A percentile compares a stretch with the other conserved stretches of the same genome.
These are phyloP conservation scores for Clunio marinus DNA, from an alignment of 2,888 invertebrate genomes.

Conservation along the genomic window DNA sequence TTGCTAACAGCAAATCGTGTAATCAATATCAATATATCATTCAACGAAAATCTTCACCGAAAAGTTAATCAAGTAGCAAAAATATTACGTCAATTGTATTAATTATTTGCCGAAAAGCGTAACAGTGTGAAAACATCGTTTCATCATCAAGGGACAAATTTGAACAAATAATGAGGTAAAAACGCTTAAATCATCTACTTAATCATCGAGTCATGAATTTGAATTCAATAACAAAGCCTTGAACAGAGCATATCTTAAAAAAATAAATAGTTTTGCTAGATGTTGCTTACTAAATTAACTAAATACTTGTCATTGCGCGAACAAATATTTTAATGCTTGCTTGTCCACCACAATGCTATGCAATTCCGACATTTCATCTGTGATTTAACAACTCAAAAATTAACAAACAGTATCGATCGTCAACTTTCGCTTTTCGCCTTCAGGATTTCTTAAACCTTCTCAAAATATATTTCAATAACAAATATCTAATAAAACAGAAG, in stretches of 20 bases:
- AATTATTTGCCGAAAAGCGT: no score
- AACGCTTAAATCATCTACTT: slow-evolving; percentile 4
- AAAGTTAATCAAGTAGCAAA: no score
- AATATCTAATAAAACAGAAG: no score
- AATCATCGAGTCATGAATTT: slow-evolving; percentile 20
- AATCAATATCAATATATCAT: not conserved
- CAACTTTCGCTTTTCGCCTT: slow-evolving; percentile 16
- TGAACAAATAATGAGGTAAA: slow-evolving; percentile 20
- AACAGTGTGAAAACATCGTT: slow-evolving; percentile 6
- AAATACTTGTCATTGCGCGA: not conserved
- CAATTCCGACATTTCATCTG: not conserved
- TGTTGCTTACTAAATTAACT: not conserved
- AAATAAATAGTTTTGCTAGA: no score
- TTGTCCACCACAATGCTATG: no score
- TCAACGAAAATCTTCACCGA: no score
- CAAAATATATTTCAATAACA: no score
- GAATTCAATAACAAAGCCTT: not conserved
- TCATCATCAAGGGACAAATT: not conserved
- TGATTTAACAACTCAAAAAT: not conserved
- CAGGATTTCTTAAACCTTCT: no score
- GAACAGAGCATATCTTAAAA: not conserved
- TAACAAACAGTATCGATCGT: not conserved
- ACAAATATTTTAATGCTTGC: no score
- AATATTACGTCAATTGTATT: no score
- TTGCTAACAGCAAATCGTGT: no score